Evolutionary conservation across 2,113 vertebrate genomes (phyloP).

Genomic region (Ptilonorhynchus violaceus): DNA sequence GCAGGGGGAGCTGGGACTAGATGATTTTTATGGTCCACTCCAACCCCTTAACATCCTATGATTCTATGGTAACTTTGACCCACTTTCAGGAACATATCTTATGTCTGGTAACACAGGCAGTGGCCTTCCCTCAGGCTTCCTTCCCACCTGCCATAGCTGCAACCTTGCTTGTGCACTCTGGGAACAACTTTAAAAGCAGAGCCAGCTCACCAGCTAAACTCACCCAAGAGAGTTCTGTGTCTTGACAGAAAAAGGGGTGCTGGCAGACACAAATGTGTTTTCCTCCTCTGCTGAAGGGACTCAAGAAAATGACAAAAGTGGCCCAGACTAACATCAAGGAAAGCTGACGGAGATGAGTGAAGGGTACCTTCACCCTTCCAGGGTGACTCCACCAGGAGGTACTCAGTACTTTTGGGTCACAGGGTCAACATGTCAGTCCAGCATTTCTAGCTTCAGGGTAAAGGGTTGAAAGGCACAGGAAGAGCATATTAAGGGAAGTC

Average conservation of each 20-base stretch:
- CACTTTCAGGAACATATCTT: background rate
- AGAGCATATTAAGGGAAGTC: background rate
- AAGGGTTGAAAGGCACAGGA: background rate
- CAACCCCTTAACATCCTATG: background rate
- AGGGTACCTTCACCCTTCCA: no score
- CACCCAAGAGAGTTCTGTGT: background rate
- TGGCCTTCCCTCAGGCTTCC: background rate
- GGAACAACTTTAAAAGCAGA: background rate
- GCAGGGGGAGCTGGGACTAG: background rate
- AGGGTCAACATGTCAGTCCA: background rate
- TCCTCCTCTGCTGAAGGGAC: background rate
- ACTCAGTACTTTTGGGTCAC: background rate
- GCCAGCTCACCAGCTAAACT: background rate
- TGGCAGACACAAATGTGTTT: background rate
- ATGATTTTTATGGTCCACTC: background rate
- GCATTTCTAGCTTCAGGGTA: background rate
- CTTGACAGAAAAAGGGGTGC: background rate
- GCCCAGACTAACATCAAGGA: background rate
- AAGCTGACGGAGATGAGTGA: background rate
- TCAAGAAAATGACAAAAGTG: accelerated
- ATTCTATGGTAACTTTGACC: background rate
- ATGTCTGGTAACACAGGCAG: background rate
- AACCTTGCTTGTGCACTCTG: accelerated
- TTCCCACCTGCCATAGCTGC: background rate
- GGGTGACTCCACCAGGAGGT: background rate